Base-by-base conservation (phyloP, 2,888 invertebrate genomes). In the Cremastinae sp. region DNA sequence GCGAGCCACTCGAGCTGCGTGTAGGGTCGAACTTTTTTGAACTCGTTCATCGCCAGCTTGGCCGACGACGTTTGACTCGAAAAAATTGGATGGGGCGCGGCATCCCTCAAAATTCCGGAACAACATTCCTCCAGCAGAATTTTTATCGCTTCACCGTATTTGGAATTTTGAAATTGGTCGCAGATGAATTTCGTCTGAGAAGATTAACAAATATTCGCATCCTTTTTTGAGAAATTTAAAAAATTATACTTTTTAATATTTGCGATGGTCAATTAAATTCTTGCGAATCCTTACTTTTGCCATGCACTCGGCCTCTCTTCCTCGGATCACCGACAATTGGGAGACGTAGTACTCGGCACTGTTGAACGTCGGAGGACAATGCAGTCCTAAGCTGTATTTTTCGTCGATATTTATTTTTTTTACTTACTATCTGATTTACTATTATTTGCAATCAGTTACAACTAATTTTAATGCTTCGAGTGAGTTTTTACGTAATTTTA, bases 301-400 rank as follows among this genome's bases (percentile, higher is more conserved):
- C 73, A 85, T 85, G 82, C 91, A 91, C 71, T 91, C 90, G 0
- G 86, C 87, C 82, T 92, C 92, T n/a, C 88, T 88, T 34, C 91
- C 92, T 0, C 92, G 91, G 34, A 90, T 88, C 3, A 92, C 89
- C 2, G 93, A 93, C 74, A 94, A 85, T 59, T 92, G 92, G 61
- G 92, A 91, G 43, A 97, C 94, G 88, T 95, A 96, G 89, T 95
- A 96, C 87, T 97, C 97, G 0, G 96, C 96, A 1, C 95, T 94
- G 89, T 97, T 97, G 91, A 93, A 97, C 22, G 95, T 94, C 16
- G 92, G 85, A 0, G 97, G 97, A 85, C 95, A 94, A 77, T 91
- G 90, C 82, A 92, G 92, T 78, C 93, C 93, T 69, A 95, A 87
- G 64, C 95, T 95, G 86, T 49, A 90, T 58, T 36, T 22, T 58